A percentile compares a stretch with the other conserved stretches of the same genome.
These are phyloP conservation scores for Parochlus steinenii DNA, from an alignment of 2,888 invertebrate species.

Conservation along the genomic window DNA sequence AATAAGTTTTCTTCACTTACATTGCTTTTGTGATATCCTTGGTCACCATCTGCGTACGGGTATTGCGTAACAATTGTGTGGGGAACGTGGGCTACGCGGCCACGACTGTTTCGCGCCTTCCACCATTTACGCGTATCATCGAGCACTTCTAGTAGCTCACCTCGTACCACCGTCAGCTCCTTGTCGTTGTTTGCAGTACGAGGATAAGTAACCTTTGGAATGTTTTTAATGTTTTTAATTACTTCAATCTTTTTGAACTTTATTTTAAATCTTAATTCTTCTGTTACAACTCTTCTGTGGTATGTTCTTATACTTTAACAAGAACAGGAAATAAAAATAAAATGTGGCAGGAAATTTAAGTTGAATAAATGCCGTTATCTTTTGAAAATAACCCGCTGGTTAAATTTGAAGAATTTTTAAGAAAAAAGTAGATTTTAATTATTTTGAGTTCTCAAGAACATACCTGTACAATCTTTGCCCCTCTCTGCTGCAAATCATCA, in stretches of 20 bases:
- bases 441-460: too few species aligned
- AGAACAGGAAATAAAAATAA: constrained; percentile 1
- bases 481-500: constrained; percentile 46
- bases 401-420: background rate
- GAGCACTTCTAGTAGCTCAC: constrained; percentile 90
- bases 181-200: constrained; percentile 96
- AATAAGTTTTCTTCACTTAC: constrained; percentile 31
- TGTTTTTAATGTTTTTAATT: too few species aligned
- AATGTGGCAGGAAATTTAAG: background rate
- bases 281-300: background rate
- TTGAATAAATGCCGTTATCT: too few species aligned
- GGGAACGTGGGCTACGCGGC: constrained; percentile 86
- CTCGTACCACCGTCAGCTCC: constrained; percentile 87
- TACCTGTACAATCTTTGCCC: constrained; percentile 67
- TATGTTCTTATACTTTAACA: background rate
- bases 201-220: constrained; percentile 93
- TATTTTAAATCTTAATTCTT: background rate
- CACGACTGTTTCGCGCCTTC: constrained; percentile 80
- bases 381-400: too few species aligned
- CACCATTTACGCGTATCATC: constrained; percentile 98
- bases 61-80: constrained; percentile 83
- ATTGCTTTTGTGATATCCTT: constrained; percentile 31
- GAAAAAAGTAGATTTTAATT: too few species aligned
- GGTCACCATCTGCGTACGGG: constrained; percentile 25
- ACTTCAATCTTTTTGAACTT: too few species aligned